Percentiles rank a stretch among this genome's conserved stretches.
Evolutionary conservation across 2,888 invertebrate species (phyloP).

Genomic region (Mechanitis mazaeus): DNA sequence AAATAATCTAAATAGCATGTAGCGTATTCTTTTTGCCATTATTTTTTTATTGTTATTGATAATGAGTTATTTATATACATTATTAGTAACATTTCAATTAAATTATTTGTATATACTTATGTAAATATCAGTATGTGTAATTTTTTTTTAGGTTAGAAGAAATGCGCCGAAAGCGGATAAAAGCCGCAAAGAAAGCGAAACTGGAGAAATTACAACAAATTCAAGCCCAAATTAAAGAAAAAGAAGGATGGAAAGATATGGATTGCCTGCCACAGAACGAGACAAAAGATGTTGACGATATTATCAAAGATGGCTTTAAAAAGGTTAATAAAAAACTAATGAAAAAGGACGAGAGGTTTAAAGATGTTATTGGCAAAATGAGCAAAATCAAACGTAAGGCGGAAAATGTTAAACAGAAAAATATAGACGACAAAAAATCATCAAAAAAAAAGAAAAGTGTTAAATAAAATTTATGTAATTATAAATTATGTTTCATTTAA

Average conservation of each 20-base stretch:
- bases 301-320: constrained; percentile 56
- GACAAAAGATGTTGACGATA: constrained; percentile 47
- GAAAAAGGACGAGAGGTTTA: constrained; percentile 69
- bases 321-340: constrained; percentile 63
- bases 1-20: too few relatives aligned
- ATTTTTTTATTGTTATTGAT: too few relatives aligned
- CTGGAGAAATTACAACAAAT: constrained; percentile 57
- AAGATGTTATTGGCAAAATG: constrained; percentile 66
- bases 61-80: too few relatives aligned
- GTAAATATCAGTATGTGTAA: too few relatives aligned
- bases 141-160: constrained; percentile 54
- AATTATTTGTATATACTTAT: too few relatives aligned
- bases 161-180: constrained; percentile 63
- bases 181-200: constrained; percentile 64
- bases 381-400: constrained; percentile 66
- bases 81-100: too few relatives aligned
- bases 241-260: constrained; percentile 31
- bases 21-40: too few relatives aligned
- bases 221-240: constrained; percentile 50
- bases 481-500: too few relatives aligned
- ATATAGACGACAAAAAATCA: constrained; percentile 26
- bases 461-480: constrained; percentile 27
- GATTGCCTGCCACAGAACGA: constrained; percentile 38
- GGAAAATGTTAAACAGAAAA: constrained; percentile 42
- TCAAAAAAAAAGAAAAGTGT: constrained; percentile 39